Base-by-base conservation (phyloP, 2,797 vertebrate species). In the Paguma larvata region DNA sequence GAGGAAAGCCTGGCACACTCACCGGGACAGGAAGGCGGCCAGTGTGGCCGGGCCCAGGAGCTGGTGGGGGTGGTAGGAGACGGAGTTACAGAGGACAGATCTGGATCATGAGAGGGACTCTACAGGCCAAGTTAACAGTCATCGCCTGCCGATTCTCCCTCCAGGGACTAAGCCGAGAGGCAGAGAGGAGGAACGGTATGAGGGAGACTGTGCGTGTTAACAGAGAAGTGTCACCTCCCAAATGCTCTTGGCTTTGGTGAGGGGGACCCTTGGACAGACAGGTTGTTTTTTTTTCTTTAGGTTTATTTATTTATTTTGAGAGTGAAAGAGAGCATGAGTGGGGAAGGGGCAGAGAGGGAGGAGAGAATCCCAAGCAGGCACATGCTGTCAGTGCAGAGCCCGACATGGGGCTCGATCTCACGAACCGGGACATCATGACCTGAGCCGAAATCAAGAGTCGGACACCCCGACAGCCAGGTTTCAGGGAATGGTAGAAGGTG, bases 221-320 rank as follows among this genome's bases (percentile, higher is more conserved):
- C 9, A 51, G 68, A 63, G 62, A 32, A 91, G 19, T 2, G 7
- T 79, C 75, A 23, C 62, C 32, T 32, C 48, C 75, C 75, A 80
- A 90, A 53, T 12, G 78, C n/a, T 44, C 73, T 73, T 59, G 77
- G 30, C 78, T 75, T 65, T 83, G 92, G 44, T n/a, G 56, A 53
- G 27, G 32, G 73, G 38, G 3, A 2, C 34, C 30, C 73, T 44
- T 13, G 27, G 48, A 23, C 3, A 2, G 92, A n/a, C 21, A 41
- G 68, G 51, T 51, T 51, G 15, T 23, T 59, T 8, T 56, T 9
- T 59, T 59, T 23, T 59, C 23, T 56, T 56, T 9, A 59, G 23
- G 56, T 59, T 59, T 59, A 59, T 23, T 10, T 59, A 59, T 59
- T 59, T 59, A 59, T 59, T 59, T 59, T 59, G 56, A 59, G 56